Evolutionary conservation across 2,113 vertebrate genomes (phyloP).

Genomic region (Noctilio leporinus): DNA sequence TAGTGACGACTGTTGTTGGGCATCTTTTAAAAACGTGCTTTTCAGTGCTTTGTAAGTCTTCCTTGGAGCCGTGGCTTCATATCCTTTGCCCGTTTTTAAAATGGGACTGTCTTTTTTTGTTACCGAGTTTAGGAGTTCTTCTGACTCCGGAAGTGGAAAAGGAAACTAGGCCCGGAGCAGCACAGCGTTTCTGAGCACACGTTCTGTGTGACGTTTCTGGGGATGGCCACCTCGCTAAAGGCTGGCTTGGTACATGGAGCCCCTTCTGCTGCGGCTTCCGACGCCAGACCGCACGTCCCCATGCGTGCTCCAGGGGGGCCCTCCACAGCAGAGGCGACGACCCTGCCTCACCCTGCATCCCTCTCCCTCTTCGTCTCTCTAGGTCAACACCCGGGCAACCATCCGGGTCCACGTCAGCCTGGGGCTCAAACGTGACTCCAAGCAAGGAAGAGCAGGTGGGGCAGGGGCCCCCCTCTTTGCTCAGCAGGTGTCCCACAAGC

Average conservation of each 20-base stretch:
- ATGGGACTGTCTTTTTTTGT: not conserved
- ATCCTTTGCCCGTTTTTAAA: not conserved
- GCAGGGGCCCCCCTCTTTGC: not conserved
- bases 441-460: not conserved
- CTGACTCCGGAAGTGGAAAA: no score
- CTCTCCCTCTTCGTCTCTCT: not conserved
- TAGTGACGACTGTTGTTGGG: not conserved
- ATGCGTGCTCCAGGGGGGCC: not conserved
- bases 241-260: no score
- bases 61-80: not conserved
- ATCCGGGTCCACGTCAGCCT: fast-evolving
- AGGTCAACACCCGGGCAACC: not conserved
- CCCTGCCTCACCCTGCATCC: no score
- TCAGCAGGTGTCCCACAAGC: not conserved
- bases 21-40: not conserved
- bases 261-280: no score
- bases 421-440: not conserved
- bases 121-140: not conserved
- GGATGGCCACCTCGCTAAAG: no score
- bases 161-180: no score
- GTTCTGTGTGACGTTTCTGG: no score
- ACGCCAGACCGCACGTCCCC: no score
- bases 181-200: no score
- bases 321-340: fast-evolving
- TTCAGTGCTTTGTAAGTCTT: not conserved